A percentile compares a stretch with the other conserved stretches of the same genome.
Conservation (phyloP, 2,888 invertebrate genomes). For the Himalopsyche kuldschensis region DNA sequence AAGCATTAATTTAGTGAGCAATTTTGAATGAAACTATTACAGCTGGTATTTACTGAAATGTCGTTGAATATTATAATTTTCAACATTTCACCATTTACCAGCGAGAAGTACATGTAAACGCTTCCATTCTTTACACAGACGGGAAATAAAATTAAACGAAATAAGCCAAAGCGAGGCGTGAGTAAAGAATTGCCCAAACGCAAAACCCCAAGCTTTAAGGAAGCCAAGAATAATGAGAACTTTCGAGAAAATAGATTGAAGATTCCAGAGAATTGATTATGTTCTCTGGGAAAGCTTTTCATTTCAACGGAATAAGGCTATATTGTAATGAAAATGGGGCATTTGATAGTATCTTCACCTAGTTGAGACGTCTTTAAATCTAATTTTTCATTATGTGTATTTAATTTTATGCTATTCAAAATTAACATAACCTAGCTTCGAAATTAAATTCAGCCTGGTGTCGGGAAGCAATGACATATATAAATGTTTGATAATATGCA, state of each 20-base stretch:
- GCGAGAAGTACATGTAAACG: background rate
- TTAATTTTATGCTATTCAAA: no score
- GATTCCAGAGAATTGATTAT: background rate
- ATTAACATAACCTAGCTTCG: no score
- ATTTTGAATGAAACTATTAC: no score
- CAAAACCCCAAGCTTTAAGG: constrained; percentile 24
- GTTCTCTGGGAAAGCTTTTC: background rate
- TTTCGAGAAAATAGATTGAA: constrained; percentile 33
- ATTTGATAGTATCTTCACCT: background rate
- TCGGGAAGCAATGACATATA: no score
- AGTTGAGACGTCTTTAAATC: background rate
- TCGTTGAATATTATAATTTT: background rate
- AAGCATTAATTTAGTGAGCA: no score
- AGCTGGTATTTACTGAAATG: background rate
- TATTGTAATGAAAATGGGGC: background rate
- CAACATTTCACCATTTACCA: background rate
- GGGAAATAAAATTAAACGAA: constrained; percentile 32
- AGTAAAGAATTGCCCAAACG: constrained; percentile 29
- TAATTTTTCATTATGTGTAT: background rate
- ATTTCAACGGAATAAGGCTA: constrained; percentile 1
- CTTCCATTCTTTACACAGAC: constrained; percentile 19
- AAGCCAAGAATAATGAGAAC: constrained; percentile 28
- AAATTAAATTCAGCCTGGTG: no score
- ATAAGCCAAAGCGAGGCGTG: constrained; percentile 19
- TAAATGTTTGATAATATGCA: no score